Conservation (phyloP, 2,888 invertebrate genomes). For the Rotaria macrura region DNA sequence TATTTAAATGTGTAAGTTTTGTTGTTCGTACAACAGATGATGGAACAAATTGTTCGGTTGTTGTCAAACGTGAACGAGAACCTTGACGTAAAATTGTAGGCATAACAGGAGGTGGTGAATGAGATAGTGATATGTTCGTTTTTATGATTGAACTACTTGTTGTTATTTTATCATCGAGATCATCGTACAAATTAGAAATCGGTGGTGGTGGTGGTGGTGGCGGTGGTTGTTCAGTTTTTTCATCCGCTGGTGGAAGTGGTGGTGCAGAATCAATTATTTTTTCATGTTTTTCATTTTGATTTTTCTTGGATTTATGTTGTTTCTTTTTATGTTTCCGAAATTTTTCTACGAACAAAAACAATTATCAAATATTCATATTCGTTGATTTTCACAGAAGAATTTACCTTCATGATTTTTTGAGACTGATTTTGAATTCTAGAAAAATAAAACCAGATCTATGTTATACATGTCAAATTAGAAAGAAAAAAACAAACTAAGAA, state of each 20-base stretch:
- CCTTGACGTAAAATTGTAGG: constrained; percentile 1
- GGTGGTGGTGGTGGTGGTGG: neutral
- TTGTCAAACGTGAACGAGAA: neutral
- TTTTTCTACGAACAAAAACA: neutral
- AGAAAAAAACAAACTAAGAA: neutral
- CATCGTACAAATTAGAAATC: neutral
- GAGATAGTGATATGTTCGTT: neutral
- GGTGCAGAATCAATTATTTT: neutral
- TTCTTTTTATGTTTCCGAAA: neutral
- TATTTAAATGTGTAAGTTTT: neutral
- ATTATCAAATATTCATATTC: neutral
- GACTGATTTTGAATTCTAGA: neutral
- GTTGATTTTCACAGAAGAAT: neutral
- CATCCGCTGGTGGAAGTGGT: neutral
- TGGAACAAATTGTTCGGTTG: neutral
- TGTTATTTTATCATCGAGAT: neutral
- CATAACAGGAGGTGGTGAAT: constrained; percentile 3
- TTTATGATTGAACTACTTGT: neutral
- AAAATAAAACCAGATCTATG: neutral
- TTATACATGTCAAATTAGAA: neutral
- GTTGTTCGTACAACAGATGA: neutral
- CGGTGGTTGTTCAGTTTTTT: neutral
- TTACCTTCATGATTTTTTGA: neutral
- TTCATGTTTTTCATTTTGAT: neutral
- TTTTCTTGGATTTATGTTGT: neutral